Evolutionary conservation across 1,140 invertebrate genomes (phyloP), one percentile per base, ranked within the genome.

Genomic region (Phymastichus coffea): DNA sequence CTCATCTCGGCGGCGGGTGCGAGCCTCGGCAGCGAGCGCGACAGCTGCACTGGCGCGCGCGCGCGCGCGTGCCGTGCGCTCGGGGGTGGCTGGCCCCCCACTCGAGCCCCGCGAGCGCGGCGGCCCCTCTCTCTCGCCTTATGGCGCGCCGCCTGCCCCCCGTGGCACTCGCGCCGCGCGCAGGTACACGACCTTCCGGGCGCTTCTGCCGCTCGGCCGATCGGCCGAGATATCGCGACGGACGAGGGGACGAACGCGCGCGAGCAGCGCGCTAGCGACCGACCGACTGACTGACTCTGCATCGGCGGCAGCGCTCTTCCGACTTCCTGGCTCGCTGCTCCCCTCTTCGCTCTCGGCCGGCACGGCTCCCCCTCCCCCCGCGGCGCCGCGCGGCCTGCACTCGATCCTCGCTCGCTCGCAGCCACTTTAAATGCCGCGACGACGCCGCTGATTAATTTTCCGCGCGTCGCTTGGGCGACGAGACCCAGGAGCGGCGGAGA

Each of bases 1-100:
- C 71, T 77, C 77, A 80, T 79, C 30, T 63, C 70, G 28, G n/a
- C 15, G n/a, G n/a, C n/a, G n/a, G n/a, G n/a, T n/a, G n/a, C n/a
- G n/a, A n/a, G n/a, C n/a, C 9, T 9, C 22, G n/a, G 14, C 19
- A 17, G 15, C 20, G 6, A 6, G 6, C 12, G 12, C 28, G 12
- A 30, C 28, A 30, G 12, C 6, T 30, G 6, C 28, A 30, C 28
- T 30, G 28, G 12, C 12, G 6, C 28, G 12, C 12, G 6, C 28
- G 28, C 28, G 28, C 28, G 28, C 6, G 6, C 12, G 6, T 6
- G 7, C 30, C 30, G 14, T 8, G 14, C 30, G 30, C 14, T 8
- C 30, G 7, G 14, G 7, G 6, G 14, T 33, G 14, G 30, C 14
- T 33, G 6, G 30, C 14, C 7, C 30, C 6, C 30, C n/a, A 33